These are phyloP conservation scores for Prietella phreatophila DNA, from an alignment of 2,113 vertebrate genomes.

Conservation along the genomic window DNA sequence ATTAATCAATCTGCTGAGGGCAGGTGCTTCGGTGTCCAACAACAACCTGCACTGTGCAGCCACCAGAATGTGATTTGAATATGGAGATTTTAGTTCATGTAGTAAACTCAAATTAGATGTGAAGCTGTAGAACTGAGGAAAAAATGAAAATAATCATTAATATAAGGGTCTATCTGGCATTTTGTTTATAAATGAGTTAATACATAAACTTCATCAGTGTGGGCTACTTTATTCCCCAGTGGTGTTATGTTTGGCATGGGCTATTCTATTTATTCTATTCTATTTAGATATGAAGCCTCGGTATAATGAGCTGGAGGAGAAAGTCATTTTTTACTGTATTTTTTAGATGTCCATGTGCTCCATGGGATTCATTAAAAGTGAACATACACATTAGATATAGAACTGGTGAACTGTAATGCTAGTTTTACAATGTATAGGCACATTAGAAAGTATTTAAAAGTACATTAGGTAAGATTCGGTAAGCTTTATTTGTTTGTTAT, in stretches of 20 bases:
- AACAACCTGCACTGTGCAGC: slow-evolving; percentile 43
- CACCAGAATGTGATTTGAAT: slow-evolving; percentile 29
- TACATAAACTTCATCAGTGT: neutral
- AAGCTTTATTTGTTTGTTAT: neutral
- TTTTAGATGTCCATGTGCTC: too few relatives aligned
- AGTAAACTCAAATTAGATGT: neutral
- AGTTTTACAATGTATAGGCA: neutral
- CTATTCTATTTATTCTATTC: neutral
- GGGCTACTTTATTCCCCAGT: neutral
- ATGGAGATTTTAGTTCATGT: neutral
- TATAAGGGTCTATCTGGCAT: neutral
- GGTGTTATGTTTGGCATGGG: neutral
- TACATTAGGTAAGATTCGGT: neutral
- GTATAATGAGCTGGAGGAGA: neutral
- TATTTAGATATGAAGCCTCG: neutral
- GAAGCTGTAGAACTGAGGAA: neutral
- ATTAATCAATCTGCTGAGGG: slow-evolving; percentile 44
- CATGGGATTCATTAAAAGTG: neutral
- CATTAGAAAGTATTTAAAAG: neutral
- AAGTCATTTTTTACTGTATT: neutral
- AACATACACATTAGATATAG: neutral
- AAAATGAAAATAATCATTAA: neutral
- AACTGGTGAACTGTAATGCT: neutral
- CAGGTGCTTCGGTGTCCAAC: slow-evolving; percentile 46
- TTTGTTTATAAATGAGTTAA: neutral